Evolutionary conservation across 2,888 invertebrate species (phyloP), one percentile per base, ranked within the genome.

Genomic region (Lycocerus yunnanus): DNA sequence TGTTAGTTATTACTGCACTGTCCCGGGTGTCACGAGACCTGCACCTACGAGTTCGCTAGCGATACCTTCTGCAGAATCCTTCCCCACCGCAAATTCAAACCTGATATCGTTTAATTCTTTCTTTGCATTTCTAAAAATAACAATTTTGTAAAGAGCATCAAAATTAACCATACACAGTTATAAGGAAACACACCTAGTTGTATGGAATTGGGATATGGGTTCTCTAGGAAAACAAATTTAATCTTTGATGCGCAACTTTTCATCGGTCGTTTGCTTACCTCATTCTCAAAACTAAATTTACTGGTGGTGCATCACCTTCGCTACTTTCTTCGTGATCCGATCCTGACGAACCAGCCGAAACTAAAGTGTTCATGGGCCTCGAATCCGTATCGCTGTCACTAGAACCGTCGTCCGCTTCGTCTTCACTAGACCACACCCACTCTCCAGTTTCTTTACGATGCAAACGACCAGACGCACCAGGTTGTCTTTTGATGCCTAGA

Each of bases 391-490:
- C 90, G 43, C 89, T 89, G 14, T 89, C 89, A 74, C 89, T 89
- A 3, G 89, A 89, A 4, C 86, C 94, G 80, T 93, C 94, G 80
- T 96, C 95, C 15, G 86, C 90, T 81, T 93, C 94, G 81, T 97
- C 95, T 84, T 97, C 97, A 82, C 97, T 97, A 75, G 97, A 97
- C 98, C 98, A 99, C 76, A 97, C 97, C 98, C 98, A 98, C 86
- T 97, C 97, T 58, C 98, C 98, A 18, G 97, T 97, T 82, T 97
- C 95, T 80, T 97, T 98, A 83, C 98, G 92, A 87, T 97, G 97
- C 78, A 97, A 88, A 0, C 94, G 90, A 14, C 95, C 95, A 16
- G 94, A 94, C 0, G 96, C 93, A 21, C 97, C 97, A 0, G 97
- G 96, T 87, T 95, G 95, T 78, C 96, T 90, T 85, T 93, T 92